Evolutionary conservation across 2,113 vertebrate genomes (phyloP), one percentile per base, ranked within the genome.

Genomic region (Elanus axillaris): DNA sequence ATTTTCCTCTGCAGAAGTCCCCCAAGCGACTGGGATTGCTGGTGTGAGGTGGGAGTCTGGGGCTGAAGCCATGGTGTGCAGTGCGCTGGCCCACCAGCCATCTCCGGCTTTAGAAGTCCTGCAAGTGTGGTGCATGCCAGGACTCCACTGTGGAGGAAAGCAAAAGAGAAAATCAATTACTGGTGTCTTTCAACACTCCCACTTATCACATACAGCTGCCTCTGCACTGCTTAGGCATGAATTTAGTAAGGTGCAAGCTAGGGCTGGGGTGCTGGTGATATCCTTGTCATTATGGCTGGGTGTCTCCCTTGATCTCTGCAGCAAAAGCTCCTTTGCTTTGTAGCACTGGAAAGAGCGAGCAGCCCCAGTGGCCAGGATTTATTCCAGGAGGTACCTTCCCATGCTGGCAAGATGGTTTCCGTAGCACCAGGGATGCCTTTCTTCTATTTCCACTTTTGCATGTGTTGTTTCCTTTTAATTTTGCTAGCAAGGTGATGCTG

Each of bases 81-180:
- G 20, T 14, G 42, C 1, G 2, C 25, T 32, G 52, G 16, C 16
- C 62, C 31, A 64, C 10, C 16, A 16, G 56, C 42, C 32, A 18
- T 20, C 40, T 76, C 27, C 8, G 11, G 45, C 38, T 19, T 7
- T 9, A 45, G 19, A 42, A 38, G 26, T 74, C 52, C 63, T 55
- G 52, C n/a, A n/a, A 1, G 1, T 1, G 1, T 1, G 1, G 20
- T 42, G 18, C 1, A 2, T 1, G 0, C 74, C 0, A 1, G 40
- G 40, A 50, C 13, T 9, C 38, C 7, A 4, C 75, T 71, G 29
- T 0, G 0, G 34, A 48, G 58, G 29, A 66, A 85, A 71, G n/a
- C 21, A 42, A 85, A 83, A 71, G 47, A 67, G 53, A 58, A 89
- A 89, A 68, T 31, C 0, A 67, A 16, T 71, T 79, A 56, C 63